These are phyloP conservation scores for Noturus placidus DNA, from an alignment of 2,113 vertebrate species.

Conservation along the genomic window DNA sequence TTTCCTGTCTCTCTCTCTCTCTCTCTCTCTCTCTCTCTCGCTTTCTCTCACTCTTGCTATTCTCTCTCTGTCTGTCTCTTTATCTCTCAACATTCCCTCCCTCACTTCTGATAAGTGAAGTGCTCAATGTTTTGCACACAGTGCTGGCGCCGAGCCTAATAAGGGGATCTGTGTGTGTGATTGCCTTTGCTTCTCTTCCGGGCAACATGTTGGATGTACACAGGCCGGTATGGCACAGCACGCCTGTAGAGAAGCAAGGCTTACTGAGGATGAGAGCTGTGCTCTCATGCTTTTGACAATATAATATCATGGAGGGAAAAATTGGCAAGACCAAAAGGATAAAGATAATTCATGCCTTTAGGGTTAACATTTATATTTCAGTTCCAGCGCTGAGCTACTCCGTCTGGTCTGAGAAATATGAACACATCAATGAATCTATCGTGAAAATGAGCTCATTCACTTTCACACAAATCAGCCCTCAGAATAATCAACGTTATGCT, in stretches of 20 bases:
- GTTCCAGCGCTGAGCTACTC: not conserved
- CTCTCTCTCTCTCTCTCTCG: constrained; percentile 53
- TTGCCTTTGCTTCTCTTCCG: constrained; percentile 64
- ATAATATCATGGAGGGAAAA: not conserved
- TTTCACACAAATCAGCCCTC: not conserved
- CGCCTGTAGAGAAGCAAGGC: constrained; percentile 54
- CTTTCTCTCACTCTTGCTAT: constrained; percentile 41
- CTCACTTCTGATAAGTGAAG: constrained; percentile 56
- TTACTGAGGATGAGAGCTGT: constrained; percentile 1
- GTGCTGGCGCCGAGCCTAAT: constrained; percentile 66
- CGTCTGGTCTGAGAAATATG: constrained; percentile 3
- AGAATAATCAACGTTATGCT: constrained; percentile 1
- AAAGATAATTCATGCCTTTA: not conserved
- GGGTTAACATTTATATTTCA: constrained; percentile 27
- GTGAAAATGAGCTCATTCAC: not conserved
- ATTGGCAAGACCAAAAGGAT: not conserved
- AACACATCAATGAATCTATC: not conserved
- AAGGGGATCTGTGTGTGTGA: constrained; percentile 66
- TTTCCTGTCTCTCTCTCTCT: constrained; percentile 29
- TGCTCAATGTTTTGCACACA: constrained; percentile 61
- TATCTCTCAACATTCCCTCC: constrained; percentile 33
- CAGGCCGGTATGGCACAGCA: constrained; percentile 61
- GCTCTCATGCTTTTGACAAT: constrained; percentile 3
- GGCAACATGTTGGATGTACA: constrained; percentile 59
- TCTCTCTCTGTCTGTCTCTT: constrained; percentile 50